These are phyloP conservation scores for Folsomia candida DNA, from an alignment of 2,888 invertebrate species.

Conservation along the genomic window DNA sequence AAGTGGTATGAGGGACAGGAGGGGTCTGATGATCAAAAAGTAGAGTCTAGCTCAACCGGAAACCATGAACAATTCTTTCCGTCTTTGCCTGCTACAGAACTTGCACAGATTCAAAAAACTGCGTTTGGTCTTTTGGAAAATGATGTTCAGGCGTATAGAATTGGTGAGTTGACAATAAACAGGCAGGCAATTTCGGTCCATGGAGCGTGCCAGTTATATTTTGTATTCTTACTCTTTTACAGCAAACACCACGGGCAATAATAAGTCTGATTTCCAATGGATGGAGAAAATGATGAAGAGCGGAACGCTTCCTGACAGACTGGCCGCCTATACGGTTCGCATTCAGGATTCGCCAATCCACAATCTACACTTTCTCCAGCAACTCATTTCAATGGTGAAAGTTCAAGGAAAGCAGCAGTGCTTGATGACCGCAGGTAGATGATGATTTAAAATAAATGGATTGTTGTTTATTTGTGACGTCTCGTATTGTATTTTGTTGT, in stretches of 20 bases:
- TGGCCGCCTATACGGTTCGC: slow-evolving; percentile 77
- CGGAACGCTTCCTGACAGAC: slow-evolving; percentile 80
- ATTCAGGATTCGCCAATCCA: slow-evolving; percentile 82
- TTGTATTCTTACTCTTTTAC: slow-evolving; percentile 60
- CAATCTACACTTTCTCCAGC: slow-evolving; percentile 67
- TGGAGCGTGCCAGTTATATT: no score
- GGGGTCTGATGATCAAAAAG: neutral
- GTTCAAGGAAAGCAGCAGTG: slow-evolving; percentile 55
- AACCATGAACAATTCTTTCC: neutral
- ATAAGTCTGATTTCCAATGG: slow-evolving; percentile 70
- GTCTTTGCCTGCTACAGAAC: slow-evolving; percentile 17
- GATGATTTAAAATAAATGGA: neutral
- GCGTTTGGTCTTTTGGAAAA: slow-evolving; percentile 29
- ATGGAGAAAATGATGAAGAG: slow-evolving; percentile 72
- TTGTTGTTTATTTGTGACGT: no score
- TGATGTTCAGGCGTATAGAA: slow-evolving; percentile 35
- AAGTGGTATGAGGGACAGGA: slow-evolving; percentile 25
- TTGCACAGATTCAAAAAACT: slow-evolving; percentile 19
- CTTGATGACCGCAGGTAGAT: slow-evolving; percentile 52
- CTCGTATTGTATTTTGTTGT: neutral
- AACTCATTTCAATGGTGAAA: slow-evolving; percentile 72
- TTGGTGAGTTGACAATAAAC: slow-evolving; percentile 22
- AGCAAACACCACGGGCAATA: slow-evolving; percentile 61
- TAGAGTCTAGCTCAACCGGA: neutral
- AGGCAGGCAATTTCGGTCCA: neutral